Conservation (phyloP, 2,797 vertebrate species). For the Ptychobarbus kaznakovi region DNA sequence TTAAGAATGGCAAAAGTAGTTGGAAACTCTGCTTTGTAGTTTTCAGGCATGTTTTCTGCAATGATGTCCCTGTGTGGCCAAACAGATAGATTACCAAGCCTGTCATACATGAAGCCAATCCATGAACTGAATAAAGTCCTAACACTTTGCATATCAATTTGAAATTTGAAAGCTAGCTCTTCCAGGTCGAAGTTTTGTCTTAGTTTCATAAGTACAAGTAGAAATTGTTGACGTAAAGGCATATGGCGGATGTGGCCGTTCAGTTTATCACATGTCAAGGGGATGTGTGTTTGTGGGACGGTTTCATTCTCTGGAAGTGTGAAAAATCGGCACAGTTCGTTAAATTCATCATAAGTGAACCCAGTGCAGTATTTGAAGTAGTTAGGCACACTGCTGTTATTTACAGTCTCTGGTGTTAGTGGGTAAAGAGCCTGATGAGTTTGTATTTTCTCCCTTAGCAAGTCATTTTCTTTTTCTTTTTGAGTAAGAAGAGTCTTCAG, state of each 20-base stretch:
- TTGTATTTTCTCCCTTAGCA: background rate
- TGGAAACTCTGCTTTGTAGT: background rate
- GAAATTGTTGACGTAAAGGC: background rate
- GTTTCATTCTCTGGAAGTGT: background rate
- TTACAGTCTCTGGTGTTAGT: background rate
- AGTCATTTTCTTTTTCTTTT: background rate
- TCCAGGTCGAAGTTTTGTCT: background rate
- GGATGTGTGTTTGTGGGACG: background rate
- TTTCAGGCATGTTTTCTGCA: background rate
- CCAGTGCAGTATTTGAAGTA: background rate
- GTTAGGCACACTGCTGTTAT: background rate
- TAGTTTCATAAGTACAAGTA: background rate
- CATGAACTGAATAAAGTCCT: background rate
- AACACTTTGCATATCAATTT: background rate
- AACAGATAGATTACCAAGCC: background rate
- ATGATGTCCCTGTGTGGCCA: background rate
- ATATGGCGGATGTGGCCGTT: background rate
- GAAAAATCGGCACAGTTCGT: background rate
- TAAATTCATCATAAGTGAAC: background rate
- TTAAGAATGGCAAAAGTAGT: background rate
- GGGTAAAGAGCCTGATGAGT: background rate
- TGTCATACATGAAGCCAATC: background rate
- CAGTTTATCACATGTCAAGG: background rate
- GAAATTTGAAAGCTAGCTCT: conserved; percentile 1
- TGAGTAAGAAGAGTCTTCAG: background rate